Evolutionary conservation across 2,888 invertebrate species (phyloP).

Genomic region (Dryocosmus kuriphilus): DNA sequence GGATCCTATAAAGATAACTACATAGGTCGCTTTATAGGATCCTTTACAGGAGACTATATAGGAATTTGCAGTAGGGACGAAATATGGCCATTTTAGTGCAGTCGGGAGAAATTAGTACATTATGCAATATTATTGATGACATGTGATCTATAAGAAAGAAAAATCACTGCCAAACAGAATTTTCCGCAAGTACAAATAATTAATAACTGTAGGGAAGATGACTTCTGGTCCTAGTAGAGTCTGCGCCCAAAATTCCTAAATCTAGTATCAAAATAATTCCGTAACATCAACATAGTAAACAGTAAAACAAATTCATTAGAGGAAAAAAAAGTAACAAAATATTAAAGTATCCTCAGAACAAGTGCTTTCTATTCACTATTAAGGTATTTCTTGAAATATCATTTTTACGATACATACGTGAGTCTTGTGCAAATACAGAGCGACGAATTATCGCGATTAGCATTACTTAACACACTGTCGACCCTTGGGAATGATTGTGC

Average conservation of each 20-base stretch:
- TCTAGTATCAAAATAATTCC: neutral
- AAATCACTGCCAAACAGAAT: neutral
- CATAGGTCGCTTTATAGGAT: too few species aligned
- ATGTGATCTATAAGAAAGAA: neutral
- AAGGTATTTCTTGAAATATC: constrained; percentile 32
- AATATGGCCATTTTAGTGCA: too few species aligned
- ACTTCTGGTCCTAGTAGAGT: too few species aligned
- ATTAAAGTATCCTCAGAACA: neutral
- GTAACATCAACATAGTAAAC: neutral
- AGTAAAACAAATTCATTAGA: neutral
- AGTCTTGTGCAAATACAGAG: constrained; percentile 21
- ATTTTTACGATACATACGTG: constrained; percentile 27
- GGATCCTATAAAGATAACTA: too few species aligned
- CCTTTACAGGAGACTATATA: too few species aligned
- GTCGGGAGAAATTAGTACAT: too few species aligned
- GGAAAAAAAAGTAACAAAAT: constrained; percentile 9
- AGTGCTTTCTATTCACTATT: neutral
- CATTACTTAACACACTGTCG: constrained; percentile 39
- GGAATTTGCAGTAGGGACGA: too few species aligned
- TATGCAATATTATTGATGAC: neutral
- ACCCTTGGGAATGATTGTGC: constrained; percentile 37
- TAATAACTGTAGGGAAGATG: too few species aligned
- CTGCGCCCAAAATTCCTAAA: too few species aligned
- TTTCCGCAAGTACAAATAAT: neutral
- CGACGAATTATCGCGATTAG: constrained; percentile 39